Evolutionary conservation across 2,888 invertebrate species (phyloP).

Genomic region (Andrena haemorrhoa): DNA sequence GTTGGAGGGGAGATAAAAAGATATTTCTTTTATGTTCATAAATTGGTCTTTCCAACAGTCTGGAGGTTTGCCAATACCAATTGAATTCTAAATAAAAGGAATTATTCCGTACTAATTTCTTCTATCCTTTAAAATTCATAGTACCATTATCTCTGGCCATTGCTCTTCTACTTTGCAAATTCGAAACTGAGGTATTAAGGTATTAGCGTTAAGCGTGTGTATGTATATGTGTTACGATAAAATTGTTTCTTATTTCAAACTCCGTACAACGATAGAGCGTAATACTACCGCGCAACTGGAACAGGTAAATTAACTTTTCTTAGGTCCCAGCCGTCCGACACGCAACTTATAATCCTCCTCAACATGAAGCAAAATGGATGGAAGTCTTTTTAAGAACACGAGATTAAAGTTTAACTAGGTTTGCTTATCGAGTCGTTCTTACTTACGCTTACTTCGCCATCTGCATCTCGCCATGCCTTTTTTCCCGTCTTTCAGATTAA

Average conservation of each 20-base stretch:
- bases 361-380: background rate
- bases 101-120: no score
- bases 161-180: no score
- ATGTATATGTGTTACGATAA: background rate
- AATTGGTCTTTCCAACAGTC: no score
- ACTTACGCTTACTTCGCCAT: background rate
- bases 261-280: background rate
- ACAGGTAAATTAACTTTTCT: slow-evolving; percentile 25
- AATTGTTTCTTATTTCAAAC: background rate
- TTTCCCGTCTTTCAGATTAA: background rate
- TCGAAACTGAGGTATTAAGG: no score
- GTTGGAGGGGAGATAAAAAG: no score
- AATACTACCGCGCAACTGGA: background rate
- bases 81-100: no score
- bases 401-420: slow-evolving; percentile 16
- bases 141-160: no score
- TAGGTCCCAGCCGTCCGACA: slow-evolving; percentile 21
- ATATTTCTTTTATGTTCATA: no score
- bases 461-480: background rate
- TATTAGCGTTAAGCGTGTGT: no score
- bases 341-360: slow-evolving; percentile 15
- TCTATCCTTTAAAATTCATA: no score
- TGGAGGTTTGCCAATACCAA: no score
- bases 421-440: slow-evolving; percentile 10
- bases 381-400: background rate